Conservation (phyloP, 2,797 vertebrate species). For the Sebastes hubbsi region DNA sequence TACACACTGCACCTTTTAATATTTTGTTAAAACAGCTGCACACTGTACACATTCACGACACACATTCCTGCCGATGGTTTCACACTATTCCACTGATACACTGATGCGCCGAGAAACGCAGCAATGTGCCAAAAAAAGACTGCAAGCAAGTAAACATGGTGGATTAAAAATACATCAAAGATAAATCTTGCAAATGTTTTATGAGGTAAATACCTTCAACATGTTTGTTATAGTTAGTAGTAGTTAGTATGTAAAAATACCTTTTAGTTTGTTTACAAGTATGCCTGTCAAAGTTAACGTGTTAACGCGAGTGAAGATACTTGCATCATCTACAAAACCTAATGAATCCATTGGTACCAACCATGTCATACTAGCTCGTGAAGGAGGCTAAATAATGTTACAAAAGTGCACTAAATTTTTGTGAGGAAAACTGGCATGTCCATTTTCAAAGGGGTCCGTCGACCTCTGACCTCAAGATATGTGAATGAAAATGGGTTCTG, state of each 20-base stretch:
- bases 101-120: not conserved
- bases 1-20: not conserved
- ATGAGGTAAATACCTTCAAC: not conserved
- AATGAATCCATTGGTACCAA: too few species aligned
- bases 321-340: too few species aligned
- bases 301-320: too few species aligned
- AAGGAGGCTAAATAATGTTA: too few species aligned
- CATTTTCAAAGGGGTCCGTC: fast-evolving
- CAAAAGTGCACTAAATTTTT: not conserved
- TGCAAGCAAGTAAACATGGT: not conserved
- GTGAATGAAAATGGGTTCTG: fast-evolving
- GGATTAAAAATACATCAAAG: not conserved
- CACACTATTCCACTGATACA: not conserved
- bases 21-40: not conserved
- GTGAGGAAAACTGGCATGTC: not conserved
- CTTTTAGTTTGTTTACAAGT: not conserved
- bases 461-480: fast-evolving
- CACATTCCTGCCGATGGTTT: not conserved
- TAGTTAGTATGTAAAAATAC: not conserved
- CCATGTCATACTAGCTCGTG: too few species aligned
- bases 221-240: not conserved
- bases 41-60: not conserved
- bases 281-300: too few species aligned
- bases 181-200: not conserved
- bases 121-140: not conserved